Evolutionary conservation across 2,888 invertebrate genomes (phyloP), one percentile per base, ranked within the genome.

Genomic region (Apotomis turbidana): DNA sequence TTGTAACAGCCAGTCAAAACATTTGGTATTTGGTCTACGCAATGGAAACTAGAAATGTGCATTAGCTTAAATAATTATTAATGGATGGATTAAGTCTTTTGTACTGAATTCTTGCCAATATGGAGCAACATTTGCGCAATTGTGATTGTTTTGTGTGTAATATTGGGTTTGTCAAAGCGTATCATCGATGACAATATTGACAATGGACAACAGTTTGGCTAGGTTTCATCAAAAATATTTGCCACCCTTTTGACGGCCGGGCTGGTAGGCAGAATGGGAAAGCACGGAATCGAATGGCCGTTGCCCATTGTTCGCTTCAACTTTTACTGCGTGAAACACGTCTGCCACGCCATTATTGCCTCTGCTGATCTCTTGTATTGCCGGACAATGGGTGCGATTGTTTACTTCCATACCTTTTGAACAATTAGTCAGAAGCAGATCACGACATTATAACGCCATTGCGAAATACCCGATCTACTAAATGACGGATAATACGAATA

Each of bases 331-430:
- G 85, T 81, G 82, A 84, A 85, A 83, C 87, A 87, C 86, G 87
- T 83, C 83, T 79, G 81, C 80, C 75, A 83, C 85, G 87, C 87
- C 87, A 84, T 88, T 84, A 81, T 81, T 81, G 81, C 77, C 74
- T 80, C 80, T 81, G 81, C 78, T 74, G 58, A 63, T 70, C 75
- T 82, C 82, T 83, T 82, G 81, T 82, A 78, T 76, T 79, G 78
- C 76, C 76, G 82, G 83, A 91, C 90, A 91, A 91, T 90, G 80
- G 80, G 75, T 75, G 74, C 82, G 80, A 88, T 91, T 90, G 89
- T 90, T 86, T 81, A 83, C 69, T 72, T 76, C 78, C 75, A 75
- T 74, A 78, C 78, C 77, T 78, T 77, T 79, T 76, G 76, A 75
- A 87, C 86, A 87, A 87, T 87, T 86, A 85, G 81, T 80, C 78